Percentiles rank a stretch among this genome's conserved stretches.
Evolutionary conservation across 2,113 vertebrate species (phyloP).

Genomic region (Ginglymostoma cirratum): DNA sequence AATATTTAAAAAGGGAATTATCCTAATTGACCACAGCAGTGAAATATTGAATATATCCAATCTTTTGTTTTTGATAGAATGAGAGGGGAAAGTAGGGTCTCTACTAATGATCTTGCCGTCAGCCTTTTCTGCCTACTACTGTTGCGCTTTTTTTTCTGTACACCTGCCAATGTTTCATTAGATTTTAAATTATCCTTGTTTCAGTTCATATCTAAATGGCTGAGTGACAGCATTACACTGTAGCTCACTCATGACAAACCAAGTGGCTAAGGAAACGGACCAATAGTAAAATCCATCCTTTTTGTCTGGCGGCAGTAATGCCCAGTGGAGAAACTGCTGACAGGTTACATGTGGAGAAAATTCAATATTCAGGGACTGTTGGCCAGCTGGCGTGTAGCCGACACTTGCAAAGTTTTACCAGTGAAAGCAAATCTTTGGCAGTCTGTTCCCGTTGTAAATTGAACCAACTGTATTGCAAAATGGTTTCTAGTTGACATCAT

Average conservation of each 20-base stretch:
- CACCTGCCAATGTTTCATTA: background rate
- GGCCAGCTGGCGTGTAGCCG: conserved; percentile 31
- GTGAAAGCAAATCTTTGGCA: conserved; percentile 36
- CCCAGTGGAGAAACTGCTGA: conserved; percentile 25
- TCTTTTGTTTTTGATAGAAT: background rate
- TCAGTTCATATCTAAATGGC: background rate
- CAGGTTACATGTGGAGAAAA: conserved; percentile 36
- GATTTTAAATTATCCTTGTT: background rate
- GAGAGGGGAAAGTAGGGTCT: background rate
- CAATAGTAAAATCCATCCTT: background rate
- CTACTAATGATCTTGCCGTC: background rate
- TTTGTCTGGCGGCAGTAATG: background rate
- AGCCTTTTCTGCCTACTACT: background rate
- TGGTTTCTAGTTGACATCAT: conserved; percentile 37
- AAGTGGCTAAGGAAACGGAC: background rate
- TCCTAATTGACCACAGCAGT: background rate
- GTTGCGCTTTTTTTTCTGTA: background rate
- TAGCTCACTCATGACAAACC: background rate
- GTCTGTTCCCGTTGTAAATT: conserved; percentile 32
- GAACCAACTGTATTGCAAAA: conserved; percentile 33
- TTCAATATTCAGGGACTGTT: conserved; percentile 21
- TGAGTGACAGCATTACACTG: background rate
- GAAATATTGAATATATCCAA: background rate
- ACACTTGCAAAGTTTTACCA: conserved; percentile 28
- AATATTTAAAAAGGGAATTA: background rate